These are phyloP conservation scores for Euzophera pinguis DNA, from an alignment of 2,888 invertebrate genomes.

Conservation along the genomic window DNA sequence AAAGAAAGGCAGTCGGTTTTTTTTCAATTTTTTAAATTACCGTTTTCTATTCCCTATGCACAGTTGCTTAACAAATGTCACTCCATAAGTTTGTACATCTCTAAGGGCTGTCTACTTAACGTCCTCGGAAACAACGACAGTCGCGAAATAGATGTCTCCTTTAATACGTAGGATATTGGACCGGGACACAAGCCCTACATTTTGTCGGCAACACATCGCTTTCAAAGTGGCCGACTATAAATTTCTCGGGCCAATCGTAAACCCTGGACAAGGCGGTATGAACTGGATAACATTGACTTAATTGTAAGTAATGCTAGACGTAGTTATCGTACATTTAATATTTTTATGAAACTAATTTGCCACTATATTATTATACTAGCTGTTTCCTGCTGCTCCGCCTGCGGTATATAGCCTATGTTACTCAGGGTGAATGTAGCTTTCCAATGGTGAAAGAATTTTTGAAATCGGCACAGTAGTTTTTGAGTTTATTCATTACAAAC, in stretches of 20 bases:
- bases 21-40: no score
- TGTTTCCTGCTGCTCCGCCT: no score
- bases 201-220: constrained; percentile 48
- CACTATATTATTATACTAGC: no score
- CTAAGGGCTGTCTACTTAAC: constrained; percentile 15
- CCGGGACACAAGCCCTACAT: constrained; percentile 29
- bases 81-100: not conserved
- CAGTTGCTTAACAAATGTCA: not conserved
- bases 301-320: not conserved
- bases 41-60: not conserved
- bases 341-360: no score
- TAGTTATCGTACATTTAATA: no score
- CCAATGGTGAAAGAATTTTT: no score
- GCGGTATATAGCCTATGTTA: no score
- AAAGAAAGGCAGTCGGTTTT: no score
- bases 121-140: constrained; percentile 5
- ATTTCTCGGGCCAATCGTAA: constrained; percentile 58
- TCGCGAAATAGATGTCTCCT: constrained; percentile 10
- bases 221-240: constrained; percentile 57
- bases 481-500: no score
- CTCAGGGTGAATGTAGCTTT: no score
- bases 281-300: not conserved
- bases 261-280: constrained; percentile 27
- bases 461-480: no score
- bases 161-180: constrained; percentile 28